A percentile compares a stretch with the other conserved stretches of the same genome.
These are phyloP conservation scores for Neoascia interrupta DNA, from an alignment of 2,888 invertebrate genomes.

Conservation along the genomic window DNA sequence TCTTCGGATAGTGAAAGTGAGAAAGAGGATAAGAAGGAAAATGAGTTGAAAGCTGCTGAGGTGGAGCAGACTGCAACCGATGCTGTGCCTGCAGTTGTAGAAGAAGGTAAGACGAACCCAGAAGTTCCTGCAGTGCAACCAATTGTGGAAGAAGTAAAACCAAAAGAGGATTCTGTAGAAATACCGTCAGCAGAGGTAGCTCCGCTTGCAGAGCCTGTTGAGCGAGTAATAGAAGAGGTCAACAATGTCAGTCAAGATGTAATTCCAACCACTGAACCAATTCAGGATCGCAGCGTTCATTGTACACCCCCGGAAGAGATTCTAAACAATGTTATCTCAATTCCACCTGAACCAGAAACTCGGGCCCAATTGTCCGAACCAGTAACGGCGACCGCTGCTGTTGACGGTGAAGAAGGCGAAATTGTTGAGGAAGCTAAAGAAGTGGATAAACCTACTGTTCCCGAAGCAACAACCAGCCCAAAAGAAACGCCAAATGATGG, in stretches of 20 bases:
- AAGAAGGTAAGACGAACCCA: not conserved
- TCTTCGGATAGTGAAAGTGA: slow-evolving; percentile 29
- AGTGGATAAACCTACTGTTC: not conserved
- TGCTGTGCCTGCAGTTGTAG: not conserved
- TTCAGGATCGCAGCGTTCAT: too few species aligned
- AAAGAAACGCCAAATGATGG: not conserved
- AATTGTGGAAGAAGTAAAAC: not conserved
- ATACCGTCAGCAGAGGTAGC: too few species aligned
- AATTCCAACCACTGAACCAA: too few species aligned
- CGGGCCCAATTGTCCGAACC: too few species aligned
- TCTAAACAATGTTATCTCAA: too few species aligned
- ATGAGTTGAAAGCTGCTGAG: not conserved
- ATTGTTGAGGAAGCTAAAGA: not conserved
- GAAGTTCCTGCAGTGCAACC: not conserved
- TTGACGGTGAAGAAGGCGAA: too few species aligned
- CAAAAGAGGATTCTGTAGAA: not conserved
- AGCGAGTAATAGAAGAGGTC: too few species aligned
- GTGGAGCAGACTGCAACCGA: not conserved
- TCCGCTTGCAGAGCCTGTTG: too few species aligned
- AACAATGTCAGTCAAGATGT: too few species aligned
- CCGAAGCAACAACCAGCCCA: not conserved
- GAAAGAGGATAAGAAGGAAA: not conserved
- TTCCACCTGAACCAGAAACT: too few species aligned
- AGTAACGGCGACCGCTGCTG: too few species aligned
- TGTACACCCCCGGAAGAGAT: too few species aligned